These are phyloP conservation scores for Tenualosa ilisha DNA, from an alignment of 2,797 vertebrate species.

Conservation along the genomic window DNA sequence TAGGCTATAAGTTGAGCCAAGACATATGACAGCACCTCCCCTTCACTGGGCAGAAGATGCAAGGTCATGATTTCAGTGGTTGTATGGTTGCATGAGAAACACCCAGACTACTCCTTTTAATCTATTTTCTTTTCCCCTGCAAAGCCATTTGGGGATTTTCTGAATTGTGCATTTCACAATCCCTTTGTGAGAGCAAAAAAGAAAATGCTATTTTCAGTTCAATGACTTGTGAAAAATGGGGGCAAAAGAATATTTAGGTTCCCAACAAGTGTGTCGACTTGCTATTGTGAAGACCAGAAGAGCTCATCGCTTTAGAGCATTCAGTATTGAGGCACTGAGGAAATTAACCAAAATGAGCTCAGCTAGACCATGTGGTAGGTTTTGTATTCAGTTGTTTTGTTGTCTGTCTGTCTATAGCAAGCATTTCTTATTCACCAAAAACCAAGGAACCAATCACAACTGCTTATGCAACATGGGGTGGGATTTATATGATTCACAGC, in stretches of 20 bases:
- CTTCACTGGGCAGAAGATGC: neutral
- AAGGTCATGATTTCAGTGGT: conserved; percentile 19
- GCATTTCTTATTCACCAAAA: no score
- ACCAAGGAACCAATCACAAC: no score
- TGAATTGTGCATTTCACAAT: neutral
- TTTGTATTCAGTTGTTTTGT: no score
- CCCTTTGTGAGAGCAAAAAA: neutral
- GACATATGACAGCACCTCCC: neutral
- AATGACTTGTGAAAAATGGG: conserved; percentile 14
- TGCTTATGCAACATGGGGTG: no score
- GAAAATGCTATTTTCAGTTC: conserved; percentile 41
- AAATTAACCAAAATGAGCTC: neutral
- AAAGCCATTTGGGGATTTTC: neutral
- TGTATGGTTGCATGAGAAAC: conserved; percentile 26
- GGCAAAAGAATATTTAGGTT: neutral
- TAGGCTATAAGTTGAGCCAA: neutral
- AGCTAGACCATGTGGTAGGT: no score
- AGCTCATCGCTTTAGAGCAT: neutral
- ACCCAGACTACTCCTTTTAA: conserved; percentile 25
- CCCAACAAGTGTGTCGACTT: neutral
- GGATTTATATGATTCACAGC: no score
- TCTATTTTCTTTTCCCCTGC: neutral
- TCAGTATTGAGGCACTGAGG: neutral
- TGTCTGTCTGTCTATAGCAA: no score
- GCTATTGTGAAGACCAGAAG: neutral